Percentiles rank a stretch among this genome's conserved stretches.
phyloP scores from a whole-genome alignment of 2,113 vertebrate species.

The Podarcis raffonei region DNA sequence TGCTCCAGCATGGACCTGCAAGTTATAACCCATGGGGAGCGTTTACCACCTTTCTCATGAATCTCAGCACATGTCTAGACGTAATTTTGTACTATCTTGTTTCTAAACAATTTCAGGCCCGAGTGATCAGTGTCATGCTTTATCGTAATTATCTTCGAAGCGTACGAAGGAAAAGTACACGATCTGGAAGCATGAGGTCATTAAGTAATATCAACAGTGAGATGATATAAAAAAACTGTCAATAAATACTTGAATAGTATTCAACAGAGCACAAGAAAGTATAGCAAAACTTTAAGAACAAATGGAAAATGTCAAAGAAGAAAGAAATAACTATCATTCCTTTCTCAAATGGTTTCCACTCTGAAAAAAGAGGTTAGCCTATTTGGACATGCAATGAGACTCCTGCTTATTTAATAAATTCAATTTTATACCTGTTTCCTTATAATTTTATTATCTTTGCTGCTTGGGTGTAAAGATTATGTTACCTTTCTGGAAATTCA shows the following conservation, averaged over 20 bases:
- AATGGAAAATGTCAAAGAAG: not conserved
- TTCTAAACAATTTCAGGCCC: conserved; percentile 96
- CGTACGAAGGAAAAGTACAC: conserved; percentile 89
- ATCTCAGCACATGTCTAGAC: conserved; percentile 91
- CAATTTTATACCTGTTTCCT: not conserved
- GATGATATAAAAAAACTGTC: conserved; percentile 79
- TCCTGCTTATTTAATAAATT: conserved; percentile 6
- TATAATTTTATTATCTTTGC: not conserved
- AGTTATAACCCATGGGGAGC: conserved; percentile 84
- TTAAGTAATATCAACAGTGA: conserved; percentile 90
- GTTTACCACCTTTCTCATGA: conserved; percentile 95
- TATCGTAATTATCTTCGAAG: conserved; percentile 96
- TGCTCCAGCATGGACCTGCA: conserved; percentile 68
- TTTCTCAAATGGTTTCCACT: not conserved
- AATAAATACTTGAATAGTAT: not conserved
- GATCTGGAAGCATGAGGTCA: conserved; percentile 86
- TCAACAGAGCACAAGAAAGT: not conserved
- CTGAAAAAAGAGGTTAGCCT: not conserved
- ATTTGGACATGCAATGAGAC: not conserved
- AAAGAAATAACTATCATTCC: not conserved
- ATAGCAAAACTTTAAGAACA: not conserved
- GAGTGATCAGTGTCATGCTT: conserved; percentile 94
- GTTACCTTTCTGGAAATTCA: not conserved
- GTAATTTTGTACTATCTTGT: conserved; percentile 97
- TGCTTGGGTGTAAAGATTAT: not conserved